Evolutionary conservation across 2,797 vertebrate species (phyloP), one percentile per base, ranked within the genome.

Genomic region (Eupleurogrammus muticus): DNA sequence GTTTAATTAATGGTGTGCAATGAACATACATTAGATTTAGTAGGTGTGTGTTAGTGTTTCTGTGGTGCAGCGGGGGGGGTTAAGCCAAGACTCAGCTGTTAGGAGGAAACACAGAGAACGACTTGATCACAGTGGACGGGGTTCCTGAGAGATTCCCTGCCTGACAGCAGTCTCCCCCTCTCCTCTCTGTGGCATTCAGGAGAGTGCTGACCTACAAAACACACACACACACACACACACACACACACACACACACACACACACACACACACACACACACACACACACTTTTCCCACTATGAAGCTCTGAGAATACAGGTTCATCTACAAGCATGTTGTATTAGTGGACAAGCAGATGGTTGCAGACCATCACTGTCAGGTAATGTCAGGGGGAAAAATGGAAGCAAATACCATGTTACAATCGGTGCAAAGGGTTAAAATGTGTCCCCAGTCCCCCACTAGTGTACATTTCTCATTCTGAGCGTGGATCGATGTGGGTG

Each of bases 181-280:
- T 73, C 64, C 66, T 73, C 63, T 80, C 79, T 54, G 76, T 67
- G 75, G 77, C n/a, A n/a, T n/a, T n/a, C n/a, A n/a, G n/a, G n/a
- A n/a, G 68, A 64, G 64, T 53, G 16, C 63, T 85, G 78, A 90
- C 87, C 80, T 80, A 66, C 77, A 90, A 83, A 86, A 83, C 3
- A 28, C 3, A 28, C 28, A 28, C 3, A 28, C 3, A 28, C 28
- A 28, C 3, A 28, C 28, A 28, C 3, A 28, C 28, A 28, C 3
- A 28, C 28, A 28, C 3, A 28, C 3, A 28, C 28, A 28, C 3
- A 28, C 28, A 28, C 3, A 28, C 28, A 28, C 3, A 83, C 3
- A 28, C 3, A 28, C 28, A 28, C 3, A 28, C 3, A 28, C 28
- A 28, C 3, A 28, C 28, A 28, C 3, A 28, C 28, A 28, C 3